Evolutionary conservation across 2,797 vertebrate species (phyloP), one percentile per base, ranked within the genome.

Genomic region (Heteromormyrus szaboi): DNA sequence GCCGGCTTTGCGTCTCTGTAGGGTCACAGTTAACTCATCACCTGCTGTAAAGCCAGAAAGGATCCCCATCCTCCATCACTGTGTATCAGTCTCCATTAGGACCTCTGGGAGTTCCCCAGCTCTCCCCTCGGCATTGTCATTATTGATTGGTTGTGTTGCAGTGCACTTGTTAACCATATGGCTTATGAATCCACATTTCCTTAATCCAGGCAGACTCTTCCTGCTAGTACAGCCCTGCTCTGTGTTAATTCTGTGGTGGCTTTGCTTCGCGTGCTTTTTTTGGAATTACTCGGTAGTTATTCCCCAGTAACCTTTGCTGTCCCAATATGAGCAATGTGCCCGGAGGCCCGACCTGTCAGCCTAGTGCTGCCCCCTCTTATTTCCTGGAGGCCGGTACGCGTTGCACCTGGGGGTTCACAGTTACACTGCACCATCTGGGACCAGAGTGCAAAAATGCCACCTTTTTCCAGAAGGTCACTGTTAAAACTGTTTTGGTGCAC

Each of bases 51-150:
- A 92, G 93, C 93, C 93, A 90, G 46, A 83, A 86, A 91, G 92
- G 90, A 92, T 91, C 90, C 79, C 89, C 41, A 95, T 95, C 93
- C 93, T 90, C 95, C 92, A 90, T 93, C 92, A 94, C 94, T 94
- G 93, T 95, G 94, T 93, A 94, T 92, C 90, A 94, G 92, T 92
- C 89, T 90, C 88, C 91, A 92, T 44, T 79, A 79, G 17, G 37
- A 79, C 17, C 17, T n/a, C 72, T 79, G 6, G 72, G 33, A 19
- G 72, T 53, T 51, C 25, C 83, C 3, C 22, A 12, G n/a, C 83
- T 29, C 25, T 50, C 12, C 83, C 4, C 22, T 17, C 6, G 25
- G 83, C 48, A 29, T 85, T 53, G 50, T 33, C 46, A 29, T 29
- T 17, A 9, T 85, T 25, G 8, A 29, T 2, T 22, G 83, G 50